Conservation (phyloP, 2,888 invertebrate species). For the Lepidocyrtinus sp. region DNA sequence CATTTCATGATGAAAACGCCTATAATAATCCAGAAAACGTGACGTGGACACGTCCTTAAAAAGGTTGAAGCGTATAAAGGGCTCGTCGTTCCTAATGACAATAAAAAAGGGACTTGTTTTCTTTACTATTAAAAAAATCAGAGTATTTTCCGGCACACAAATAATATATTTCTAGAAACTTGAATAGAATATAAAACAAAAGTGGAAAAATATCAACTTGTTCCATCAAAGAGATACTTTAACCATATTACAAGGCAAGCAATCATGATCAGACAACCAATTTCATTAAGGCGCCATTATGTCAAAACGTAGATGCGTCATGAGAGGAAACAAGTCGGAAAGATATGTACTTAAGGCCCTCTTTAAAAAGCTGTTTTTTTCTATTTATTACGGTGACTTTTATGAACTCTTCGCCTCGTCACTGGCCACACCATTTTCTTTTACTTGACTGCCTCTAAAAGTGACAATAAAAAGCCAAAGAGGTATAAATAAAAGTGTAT, state of each 20-base stretch:
- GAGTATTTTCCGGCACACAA: slow-evolving; percentile 38
- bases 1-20: slow-evolving; percentile 1
- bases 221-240: slow-evolving; percentile 46
- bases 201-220: not conserved
- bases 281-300: slow-evolving; percentile 70
- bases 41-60: slow-evolving; percentile 13
- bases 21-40: slow-evolving; percentile 6
- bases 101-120: slow-evolving; percentile 57
- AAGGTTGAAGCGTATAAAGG: slow-evolving; percentile 1
- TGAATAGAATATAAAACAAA: slow-evolving; percentile 11
- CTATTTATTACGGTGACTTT: slow-evolving; percentile 26
- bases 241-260: slow-evolving; percentile 61
- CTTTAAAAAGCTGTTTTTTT: slow-evolving; percentile 32
- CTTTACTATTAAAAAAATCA: not conserved
- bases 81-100: slow-evolving; percentile 37
- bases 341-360: slow-evolving; percentile 32
- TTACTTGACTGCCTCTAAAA: slow-evolving; percentile 43
- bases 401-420: slow-evolving; percentile 42
- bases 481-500: not conserved
- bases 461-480: slow-evolving; percentile 49
- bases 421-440: slow-evolving; percentile 29
- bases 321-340: slow-evolving; percentile 55
- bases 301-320: slow-evolving; percentile 66
- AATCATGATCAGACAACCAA: slow-evolving; percentile 70
- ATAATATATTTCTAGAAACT: slow-evolving; percentile 36